A percentile compares a stretch with the other conserved stretches of the same genome.
These are phyloP conservation scores for Coleophora flavipennella DNA, from an alignment of 2,888 invertebrate species.

Conservation along the genomic window DNA sequence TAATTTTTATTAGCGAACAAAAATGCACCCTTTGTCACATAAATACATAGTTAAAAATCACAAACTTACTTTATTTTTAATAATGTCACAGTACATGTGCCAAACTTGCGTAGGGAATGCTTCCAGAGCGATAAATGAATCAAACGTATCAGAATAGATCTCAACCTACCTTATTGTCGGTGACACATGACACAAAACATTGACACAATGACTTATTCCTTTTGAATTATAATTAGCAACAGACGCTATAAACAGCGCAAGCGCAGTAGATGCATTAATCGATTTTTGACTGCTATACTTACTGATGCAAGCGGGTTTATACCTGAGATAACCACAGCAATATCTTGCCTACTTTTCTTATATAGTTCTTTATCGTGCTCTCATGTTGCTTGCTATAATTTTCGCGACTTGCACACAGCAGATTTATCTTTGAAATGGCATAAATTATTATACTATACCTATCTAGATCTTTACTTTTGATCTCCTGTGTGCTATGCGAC, in stretches of 20 bases:
- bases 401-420: too few relatives aligned
- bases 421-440: too few relatives aligned
- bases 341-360: slow-evolving; percentile 12
- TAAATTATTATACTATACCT: too few relatives aligned
- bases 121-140: slow-evolving; percentile 17
- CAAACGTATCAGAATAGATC: slow-evolving; percentile 26
- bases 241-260: slow-evolving; percentile 24
- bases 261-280: slow-evolving; percentile 29
- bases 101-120: neutral
- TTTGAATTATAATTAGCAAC: slow-evolving; percentile 32
- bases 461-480: slow-evolving; percentile 46
- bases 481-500: slow-evolving; percentile 53
- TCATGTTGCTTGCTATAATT: too few relatives aligned
- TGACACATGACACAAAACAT: slow-evolving; percentile 46
- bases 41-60: too few relatives aligned
- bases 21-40: too few relatives aligned
- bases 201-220: slow-evolving; percentile 50
- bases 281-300: slow-evolving; percentile 32
- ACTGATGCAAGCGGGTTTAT: slow-evolving; percentile 22
- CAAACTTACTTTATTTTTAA: too few relatives aligned
- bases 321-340: slow-evolving; percentile 10
- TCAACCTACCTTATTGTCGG: slow-evolving; percentile 21
- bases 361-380: too few relatives aligned
- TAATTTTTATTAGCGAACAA: too few relatives aligned
- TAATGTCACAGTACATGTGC: too few relatives aligned